phyloP scores from a whole-genome alignment of 2,113 vertebrate species.

The Odocoileus hemionus region DNA sequence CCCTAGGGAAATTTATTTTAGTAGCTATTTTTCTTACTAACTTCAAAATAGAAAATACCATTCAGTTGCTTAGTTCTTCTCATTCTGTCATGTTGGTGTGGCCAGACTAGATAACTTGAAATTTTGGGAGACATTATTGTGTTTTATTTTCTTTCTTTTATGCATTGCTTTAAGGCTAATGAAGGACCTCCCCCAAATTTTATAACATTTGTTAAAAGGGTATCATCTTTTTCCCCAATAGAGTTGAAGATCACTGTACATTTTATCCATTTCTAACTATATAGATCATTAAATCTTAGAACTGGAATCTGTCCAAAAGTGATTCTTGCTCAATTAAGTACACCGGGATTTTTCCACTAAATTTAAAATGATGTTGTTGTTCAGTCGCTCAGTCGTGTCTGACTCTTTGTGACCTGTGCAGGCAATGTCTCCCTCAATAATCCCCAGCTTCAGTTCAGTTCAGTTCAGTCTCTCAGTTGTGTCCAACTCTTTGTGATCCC shows the following conservation, averaged over 20 bases:
- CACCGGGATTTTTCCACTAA: neutral
- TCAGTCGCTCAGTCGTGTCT: rapidly evolving
- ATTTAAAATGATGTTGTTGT: neutral
- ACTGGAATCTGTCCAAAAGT: neutral
- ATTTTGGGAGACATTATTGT: neutral
- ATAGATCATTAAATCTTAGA: neutral
- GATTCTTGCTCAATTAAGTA: neutral
- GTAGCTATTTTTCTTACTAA: neutral
- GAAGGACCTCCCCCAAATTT: neutral
- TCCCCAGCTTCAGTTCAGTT: neutral
- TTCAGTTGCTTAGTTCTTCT: neutral
- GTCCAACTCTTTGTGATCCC: neutral
- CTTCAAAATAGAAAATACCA: neutral
- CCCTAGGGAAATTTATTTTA: neutral
- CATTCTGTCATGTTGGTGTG: neutral
- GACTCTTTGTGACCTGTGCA: neutral
- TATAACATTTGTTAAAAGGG: neutral
- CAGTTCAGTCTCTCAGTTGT: neutral
- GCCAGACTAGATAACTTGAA: neutral
- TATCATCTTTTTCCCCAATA: neutral
- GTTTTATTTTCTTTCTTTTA: neutral
- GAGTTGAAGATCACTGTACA: neutral
- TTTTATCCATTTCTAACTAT: neutral
- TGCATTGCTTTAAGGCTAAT: neutral
- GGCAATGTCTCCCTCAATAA: too few relatives aligned